phyloP scores from a whole-genome alignment of 1,140 invertebrate species.

The Drosophila navojoa region DNA sequence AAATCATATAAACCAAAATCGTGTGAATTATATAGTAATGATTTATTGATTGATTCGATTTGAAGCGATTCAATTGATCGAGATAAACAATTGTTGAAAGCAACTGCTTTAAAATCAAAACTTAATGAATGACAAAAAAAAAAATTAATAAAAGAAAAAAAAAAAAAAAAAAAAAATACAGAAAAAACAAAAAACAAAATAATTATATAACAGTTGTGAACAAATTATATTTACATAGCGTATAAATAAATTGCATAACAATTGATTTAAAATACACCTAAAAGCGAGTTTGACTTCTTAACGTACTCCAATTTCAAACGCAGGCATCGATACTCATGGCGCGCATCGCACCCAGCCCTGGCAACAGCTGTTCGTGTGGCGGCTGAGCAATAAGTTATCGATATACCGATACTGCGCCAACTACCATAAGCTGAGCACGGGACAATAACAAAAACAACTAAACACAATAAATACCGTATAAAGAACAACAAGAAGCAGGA shows the following conservation, averaged over 20 bases:
- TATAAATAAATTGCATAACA: constrained; percentile 81
- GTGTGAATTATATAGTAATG: constrained; percentile 53
- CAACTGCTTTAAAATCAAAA: constrained; percentile 74
- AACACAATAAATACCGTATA: background rate
- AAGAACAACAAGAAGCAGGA: constrained; percentile 3
- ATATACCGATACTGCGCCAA: background rate
- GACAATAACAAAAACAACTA: constrained; percentile 32
- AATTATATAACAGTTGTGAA: constrained; percentile 82
- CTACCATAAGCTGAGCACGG: constrained; percentile 16
- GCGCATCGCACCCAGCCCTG: constrained; percentile 5
- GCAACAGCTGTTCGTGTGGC: constrained; percentile 26
- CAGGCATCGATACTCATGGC: background rate
- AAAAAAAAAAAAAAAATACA: constrained; percentile 31
- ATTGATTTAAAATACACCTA: constrained; percentile 69
- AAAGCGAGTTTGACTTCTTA: background rate
- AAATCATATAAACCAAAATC: constrained; percentile 43
- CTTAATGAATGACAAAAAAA: constrained; percentile 8
- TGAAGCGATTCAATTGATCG: constrained; percentile 3
- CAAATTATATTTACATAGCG: constrained; percentile 82
- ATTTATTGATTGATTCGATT: constrained; percentile 40
- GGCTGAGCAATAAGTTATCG: constrained; percentile 19
- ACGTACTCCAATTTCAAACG: background rate
- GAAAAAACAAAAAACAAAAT: constrained; percentile 55
- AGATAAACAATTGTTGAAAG: constrained; percentile 72
- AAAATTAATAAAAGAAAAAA: constrained; percentile 8